phyloP scores from a whole-genome alignment of 1,140 invertebrate species.

The Drosophila rhopaloa region DNA sequence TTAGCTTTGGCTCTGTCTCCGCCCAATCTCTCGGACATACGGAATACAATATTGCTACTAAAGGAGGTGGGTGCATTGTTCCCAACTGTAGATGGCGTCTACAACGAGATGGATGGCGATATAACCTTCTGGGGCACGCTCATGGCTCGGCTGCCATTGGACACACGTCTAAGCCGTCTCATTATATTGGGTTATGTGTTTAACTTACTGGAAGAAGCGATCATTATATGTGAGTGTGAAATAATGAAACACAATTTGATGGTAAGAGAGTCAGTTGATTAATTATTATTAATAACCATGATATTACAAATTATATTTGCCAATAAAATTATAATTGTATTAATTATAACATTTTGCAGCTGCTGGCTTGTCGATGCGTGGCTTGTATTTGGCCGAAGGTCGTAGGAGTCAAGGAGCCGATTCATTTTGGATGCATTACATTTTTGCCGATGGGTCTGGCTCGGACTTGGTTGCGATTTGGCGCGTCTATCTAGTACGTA shows the following conservation, averaged over 20 bases:
- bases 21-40: constrained; percentile 93
- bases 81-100: constrained; percentile 86
- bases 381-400: constrained; percentile 87
- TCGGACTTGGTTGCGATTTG: constrained; percentile 94
- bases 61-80: constrained; percentile 94
- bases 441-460: constrained; percentile 92
- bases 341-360: constrained; percentile 85
- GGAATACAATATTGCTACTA: constrained; percentile 91
- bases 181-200: constrained; percentile 95
- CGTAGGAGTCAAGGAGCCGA: constrained; percentile 86
- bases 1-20: constrained; percentile 94
- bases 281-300: too few species aligned
- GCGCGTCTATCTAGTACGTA: constrained; percentile 90
- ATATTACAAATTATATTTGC: too few species aligned
- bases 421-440: constrained; percentile 91
- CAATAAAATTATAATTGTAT: not conserved
- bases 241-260: too few species aligned
- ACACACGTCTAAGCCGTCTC: constrained; percentile 92
- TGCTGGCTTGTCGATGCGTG: constrained; percentile 92
- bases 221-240: constrained; percentile 92
- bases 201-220: constrained; percentile 92
- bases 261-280: too few species aligned
- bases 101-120: constrained; percentile 91
- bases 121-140: constrained; percentile 94
- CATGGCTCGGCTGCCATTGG: constrained; percentile 93